Base-by-base conservation (phyloP, 2,888 invertebrate genomes). In the Ischnus inquisitorius region DNA sequence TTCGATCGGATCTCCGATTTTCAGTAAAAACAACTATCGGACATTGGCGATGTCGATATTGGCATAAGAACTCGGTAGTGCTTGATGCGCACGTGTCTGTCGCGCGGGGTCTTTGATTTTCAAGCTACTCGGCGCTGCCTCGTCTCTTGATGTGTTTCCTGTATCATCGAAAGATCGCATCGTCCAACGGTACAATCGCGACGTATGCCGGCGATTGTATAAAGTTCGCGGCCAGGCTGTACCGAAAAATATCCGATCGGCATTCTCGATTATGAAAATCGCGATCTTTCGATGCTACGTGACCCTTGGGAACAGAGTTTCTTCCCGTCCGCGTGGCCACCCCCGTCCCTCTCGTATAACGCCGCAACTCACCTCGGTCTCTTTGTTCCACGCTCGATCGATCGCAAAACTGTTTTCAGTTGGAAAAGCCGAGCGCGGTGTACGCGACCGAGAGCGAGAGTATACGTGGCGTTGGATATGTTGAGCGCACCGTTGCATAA, bases 351-450 rank as follows among this genome's bases (percentile, higher is more conserved):
- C 48, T 25, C 25, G 60, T 25, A 28, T 5, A 28, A 28, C 60
- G 60, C 60, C 25, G 28, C 62, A 41, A 74, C 43, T 62, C 34
- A 48, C 22, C 51, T 28, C 75, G 77, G 67, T 71, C 67, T 79
- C 85, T 79, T 79, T 79, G 77, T 83, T 79, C 72, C 54, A 51
- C 54, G 12, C 76, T 85, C 83, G 83, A 82, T 82, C 85, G 82
- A 82, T 84, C 75, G 78, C 68, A 69, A 65, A 81, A 82, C 78
- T 75, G 74, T 79, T 79, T 81, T 79, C 74, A 67, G 78, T 75
- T 79, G 75, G 62, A 48, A 64, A 16, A 46, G 64, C 62, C 48
- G 68, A 71, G 43, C 14, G 46, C 19, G 12, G 75, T 62, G 41
- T 25, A 43, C 65, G 34, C 67, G 41, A 65, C 54, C 46, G 48